A percentile compares a stretch with the other conserved stretches of the same genome.
phyloP scores from a whole-genome alignment of 2,113 vertebrate genomes.

The Candoia aspera region DNA sequence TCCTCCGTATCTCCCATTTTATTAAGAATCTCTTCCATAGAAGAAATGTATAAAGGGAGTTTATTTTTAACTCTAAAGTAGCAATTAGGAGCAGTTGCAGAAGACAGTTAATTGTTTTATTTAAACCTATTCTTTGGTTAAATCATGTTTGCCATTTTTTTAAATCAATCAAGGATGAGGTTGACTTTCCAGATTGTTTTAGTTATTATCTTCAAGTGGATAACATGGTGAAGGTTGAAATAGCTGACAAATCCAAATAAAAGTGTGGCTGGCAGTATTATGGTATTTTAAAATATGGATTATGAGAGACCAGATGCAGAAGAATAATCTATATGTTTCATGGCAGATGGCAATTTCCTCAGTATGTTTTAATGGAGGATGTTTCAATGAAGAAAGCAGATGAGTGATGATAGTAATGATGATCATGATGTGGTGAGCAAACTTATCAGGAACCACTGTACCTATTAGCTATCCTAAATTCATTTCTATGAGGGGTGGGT shows the following conservation, averaged over 20 bases:
- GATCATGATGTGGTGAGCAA: not conserved
- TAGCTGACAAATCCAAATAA: conserved; percentile 55
- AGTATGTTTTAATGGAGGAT: not conserved
- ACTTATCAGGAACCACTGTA: conserved; percentile 11
- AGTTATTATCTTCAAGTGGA: conserved; percentile 5
- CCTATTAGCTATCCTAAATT: accelerated
- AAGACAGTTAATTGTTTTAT: not conserved
- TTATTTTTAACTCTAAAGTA: not conserved
- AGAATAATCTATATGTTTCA: conserved; percentile 48
- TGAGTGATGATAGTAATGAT: not conserved
- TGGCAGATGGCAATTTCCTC: conserved; percentile 48
- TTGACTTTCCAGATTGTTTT: not conserved
- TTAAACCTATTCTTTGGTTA: not conserved
- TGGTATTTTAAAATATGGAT: conserved; percentile 33
- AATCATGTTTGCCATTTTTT: not conserved
- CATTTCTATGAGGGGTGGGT: not conserved
- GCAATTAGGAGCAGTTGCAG: not conserved
- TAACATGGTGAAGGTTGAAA: conserved; percentile 41
- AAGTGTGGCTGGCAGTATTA: conserved; percentile 41
- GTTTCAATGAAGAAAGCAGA: conserved; percentile 9
- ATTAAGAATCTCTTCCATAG: not conserved
- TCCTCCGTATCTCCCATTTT: not conserved
- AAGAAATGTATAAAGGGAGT: not conserved
- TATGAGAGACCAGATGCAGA: not conserved
- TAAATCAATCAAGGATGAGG: not conserved